Evolutionary conservation across 2,888 invertebrate species (phyloP), one percentile per base, ranked within the genome.

Genomic region (Unio pictorum): DNA sequence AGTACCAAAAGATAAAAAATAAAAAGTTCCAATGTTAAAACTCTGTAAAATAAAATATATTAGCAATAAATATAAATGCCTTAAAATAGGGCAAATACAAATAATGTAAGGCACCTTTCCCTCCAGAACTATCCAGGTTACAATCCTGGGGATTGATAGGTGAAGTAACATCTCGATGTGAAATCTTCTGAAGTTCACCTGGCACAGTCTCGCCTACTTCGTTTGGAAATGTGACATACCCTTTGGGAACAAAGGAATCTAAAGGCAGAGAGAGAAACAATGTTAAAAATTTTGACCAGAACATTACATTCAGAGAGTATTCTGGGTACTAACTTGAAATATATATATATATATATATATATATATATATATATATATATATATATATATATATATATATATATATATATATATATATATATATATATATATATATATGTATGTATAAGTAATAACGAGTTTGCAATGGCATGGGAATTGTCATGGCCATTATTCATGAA

Each of bases 111-210:
- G 34, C 67, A 77, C 75, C 78, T 78, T 74, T 79, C 17, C 86
- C 83, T 34, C 85, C 85, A 15, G 88, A 87, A 65, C 85, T 87
- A 68, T 86, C 87, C 7, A 86, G 77, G 23, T 78, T 81, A 65
- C 86, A 87, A 74, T 88, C 88, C 45, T 87, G 84, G 20, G 84
- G 82, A 70, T 86, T 86, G 63, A 88, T 88, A 8, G 88, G 88
- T 2, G 88, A 88, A 0, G 88, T 88, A 26, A 88, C 86, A 71
- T 88, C 88, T 61, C 88, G 71, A 66, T 83, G 84, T 1, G 85
- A 84, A 54, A 87, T 69, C 54, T 81, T 80, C 7, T 77, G 78
- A 20, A 70, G 76, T 20, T 74, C 73, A 11, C 74, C 72, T 11
- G 65, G 67, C 26, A 65, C 72, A 11, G 64, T 65, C n/a, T 74